Evolutionary conservation across 2,888 invertebrate genomes (phyloP), one percentile per base, ranked within the genome.

Genomic region (Pardosa pseudoannulata): DNA sequence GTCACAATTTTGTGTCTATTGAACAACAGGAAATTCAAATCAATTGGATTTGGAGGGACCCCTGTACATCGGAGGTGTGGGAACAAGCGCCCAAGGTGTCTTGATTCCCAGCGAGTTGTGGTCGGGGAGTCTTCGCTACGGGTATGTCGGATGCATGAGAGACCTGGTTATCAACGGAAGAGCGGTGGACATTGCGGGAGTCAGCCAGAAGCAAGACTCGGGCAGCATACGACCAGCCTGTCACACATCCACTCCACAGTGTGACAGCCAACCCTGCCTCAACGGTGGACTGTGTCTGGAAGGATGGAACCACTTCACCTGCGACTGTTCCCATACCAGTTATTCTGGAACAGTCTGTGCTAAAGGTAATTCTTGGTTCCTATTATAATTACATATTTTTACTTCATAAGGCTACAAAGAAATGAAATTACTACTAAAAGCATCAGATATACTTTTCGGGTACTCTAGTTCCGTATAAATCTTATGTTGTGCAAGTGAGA

Each of bases 231-330:
- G 96, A 76, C 96, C 97, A 9, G 95, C 96, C 27, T 98, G 98
- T 91, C 96, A 96, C 91, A 94, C 95, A 39, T 90, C 90, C 85
- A 90, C 91, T n/a, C 90, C 91, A 0, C 91, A 91, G 87, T 93
- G 93, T 89, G 89, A 91, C 79, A 95, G 95, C 65, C 94, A 95
- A 19, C 97, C 98, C 0, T 98, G 98, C 91, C 94, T 96, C 92
- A 96, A 98, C 91, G 95, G 95, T 1, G 97, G 97, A 0, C 92
- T 93, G 28, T 98, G 98, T 92, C 93, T 94, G 3, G 98, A 98
- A 91, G 98, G 98, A 0, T 98, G 98, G 98, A 98, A 98, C 92
- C 93, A 98, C 86, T 96, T 96, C 89, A 94, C 97, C 75, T 98
- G 98, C 91, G 98, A 98, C 92, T 98, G 98, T 91, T 95, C 96